A percentile compares a stretch with the other conserved stretches of the same genome.
Evolutionary conservation across 2,888 invertebrate species (phyloP).

Genomic region (Cheilosia grossa): DNA sequence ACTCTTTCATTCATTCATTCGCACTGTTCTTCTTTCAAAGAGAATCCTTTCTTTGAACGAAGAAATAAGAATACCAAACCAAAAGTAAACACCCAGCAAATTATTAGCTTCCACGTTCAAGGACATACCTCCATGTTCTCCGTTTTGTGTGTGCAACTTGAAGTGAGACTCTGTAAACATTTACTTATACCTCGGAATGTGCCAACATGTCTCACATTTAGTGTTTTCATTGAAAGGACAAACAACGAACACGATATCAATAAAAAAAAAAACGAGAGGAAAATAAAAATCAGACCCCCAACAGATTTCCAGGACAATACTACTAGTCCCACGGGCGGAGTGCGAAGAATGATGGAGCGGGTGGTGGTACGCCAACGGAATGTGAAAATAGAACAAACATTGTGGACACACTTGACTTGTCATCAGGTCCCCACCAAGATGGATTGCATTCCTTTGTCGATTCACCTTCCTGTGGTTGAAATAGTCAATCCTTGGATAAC

Average conservation of each 20-base stretch:
- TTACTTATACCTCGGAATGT: slow-evolving; percentile 64
- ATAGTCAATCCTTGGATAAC: slow-evolving; percentile 42
- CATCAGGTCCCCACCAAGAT: slow-evolving; percentile 25
- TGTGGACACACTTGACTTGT: slow-evolving; percentile 46
- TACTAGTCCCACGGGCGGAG: slow-evolving; percentile 1
- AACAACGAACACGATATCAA: slow-evolving; percentile 66
- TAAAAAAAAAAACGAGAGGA: slow-evolving; percentile 43
- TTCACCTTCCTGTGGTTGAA: slow-evolving; percentile 31
- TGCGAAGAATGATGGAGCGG: slow-evolving; percentile 26
- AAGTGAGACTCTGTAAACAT: slow-evolving; percentile 52
- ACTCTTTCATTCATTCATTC: slow-evolving; percentile 11
- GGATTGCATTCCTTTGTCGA: background rate
- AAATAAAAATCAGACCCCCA: slow-evolving; percentile 38
- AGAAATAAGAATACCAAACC: slow-evolving; percentile 27
- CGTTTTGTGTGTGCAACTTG: slow-evolving; percentile 17
- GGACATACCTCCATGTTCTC: slow-evolving; percentile 29
- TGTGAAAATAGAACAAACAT: slow-evolving; percentile 54
- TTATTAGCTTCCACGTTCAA: slow-evolving; percentile 64
- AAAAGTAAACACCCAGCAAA: slow-evolving; percentile 63
- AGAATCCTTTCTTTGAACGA: slow-evolving; percentile 20
- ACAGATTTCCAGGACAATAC: slow-evolving; percentile 58
- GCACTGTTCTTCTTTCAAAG: slow-evolving; percentile 11
- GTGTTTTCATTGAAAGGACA: slow-evolving; percentile 71
- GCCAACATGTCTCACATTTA: slow-evolving; percentile 65
- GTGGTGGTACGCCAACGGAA: slow-evolving; percentile 51